Percentiles rank a stretch among this genome's conserved stretches.
These are phyloP conservation scores for Eriosoma lanigerum DNA, from an alignment of 1,140 invertebrate species.

Conservation along the genomic window DNA sequence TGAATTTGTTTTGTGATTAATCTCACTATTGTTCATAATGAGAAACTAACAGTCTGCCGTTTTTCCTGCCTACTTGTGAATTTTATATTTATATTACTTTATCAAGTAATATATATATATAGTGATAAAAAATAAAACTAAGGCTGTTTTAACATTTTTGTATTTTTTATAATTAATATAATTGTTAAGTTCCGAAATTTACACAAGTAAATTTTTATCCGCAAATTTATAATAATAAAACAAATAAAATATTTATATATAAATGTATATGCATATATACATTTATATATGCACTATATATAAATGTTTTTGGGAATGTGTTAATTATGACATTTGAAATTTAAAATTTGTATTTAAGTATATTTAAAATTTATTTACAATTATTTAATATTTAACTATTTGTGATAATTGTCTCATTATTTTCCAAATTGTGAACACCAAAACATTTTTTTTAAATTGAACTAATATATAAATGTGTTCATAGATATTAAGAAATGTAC, in stretches of 20 bases:
- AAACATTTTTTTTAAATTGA: conserved; percentile 12
- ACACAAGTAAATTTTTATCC: neutral
- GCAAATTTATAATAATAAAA: no score
- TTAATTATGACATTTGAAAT: neutral
- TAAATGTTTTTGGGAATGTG: neutral
- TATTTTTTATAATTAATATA: neutral
- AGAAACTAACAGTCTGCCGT: neutral
- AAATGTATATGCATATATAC: no score
- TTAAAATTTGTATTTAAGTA: neutral
- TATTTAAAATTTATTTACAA: neutral
- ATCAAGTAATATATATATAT: neutral
- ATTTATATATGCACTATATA: no score
- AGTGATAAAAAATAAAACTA: neutral
- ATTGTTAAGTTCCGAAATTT: neutral
- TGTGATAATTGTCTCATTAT: neutral
- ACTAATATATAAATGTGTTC: conserved; percentile 35
- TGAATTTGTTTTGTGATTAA: neutral
- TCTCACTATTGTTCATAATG: neutral
- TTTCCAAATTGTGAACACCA: conserved; percentile 5
- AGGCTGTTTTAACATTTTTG: neutral
- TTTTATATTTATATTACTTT: neutral
- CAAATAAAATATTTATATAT: no score
- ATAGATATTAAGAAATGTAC: conserved; percentile 31
- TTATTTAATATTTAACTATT: neutral
- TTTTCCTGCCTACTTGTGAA: conserved; percentile 2